A percentile compares a stretch with the other conserved stretches of the same genome.
Conservation (phyloP, 1,140 invertebrate genomes). For the Argopecten irradians region DNA sequence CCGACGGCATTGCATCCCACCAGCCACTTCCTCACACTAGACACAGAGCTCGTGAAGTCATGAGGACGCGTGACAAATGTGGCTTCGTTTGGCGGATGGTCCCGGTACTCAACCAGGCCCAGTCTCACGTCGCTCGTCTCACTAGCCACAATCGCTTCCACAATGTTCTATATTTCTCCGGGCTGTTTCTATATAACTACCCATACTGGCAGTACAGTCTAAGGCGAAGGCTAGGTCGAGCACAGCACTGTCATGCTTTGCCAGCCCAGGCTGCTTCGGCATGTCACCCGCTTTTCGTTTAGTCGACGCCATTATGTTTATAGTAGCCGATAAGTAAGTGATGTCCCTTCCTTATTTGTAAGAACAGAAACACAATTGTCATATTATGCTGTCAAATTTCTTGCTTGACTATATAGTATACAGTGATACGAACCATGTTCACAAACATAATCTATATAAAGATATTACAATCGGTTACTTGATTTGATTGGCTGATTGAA, state of each 20-base stretch:
- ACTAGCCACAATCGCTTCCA: slow-evolving; percentile 66
- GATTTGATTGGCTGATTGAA: not conserved
- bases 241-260: slow-evolving; percentile 45
- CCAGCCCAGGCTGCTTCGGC: not conserved
- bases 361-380: too few species aligned
- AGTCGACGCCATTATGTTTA: not conserved
- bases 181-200: slow-evolving; percentile 66
- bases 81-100: slow-evolving; percentile 68
- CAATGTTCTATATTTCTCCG: slow-evolving; percentile 67
- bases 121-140: slow-evolving; percentile 68
- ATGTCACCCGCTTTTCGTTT: not conserved
- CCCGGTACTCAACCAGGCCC: slow-evolving; percentile 70
- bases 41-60: slow-evolving; percentile 68
- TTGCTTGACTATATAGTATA: too few species aligned
- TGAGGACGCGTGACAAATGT: slow-evolving; percentile 66
- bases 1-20: slow-evolving; percentile 59
- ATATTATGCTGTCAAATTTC: too few species aligned
- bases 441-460: too few species aligned
- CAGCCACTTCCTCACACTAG: slow-evolving; percentile 67
- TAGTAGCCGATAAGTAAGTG: too few species aligned
- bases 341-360: too few species aligned
- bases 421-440: too few species aligned
- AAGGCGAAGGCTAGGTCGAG: slow-evolving; percentile 70
- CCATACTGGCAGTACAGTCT: slow-evolving; percentile 72
- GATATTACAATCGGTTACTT: not conserved